Conservation (phyloP, 2,888 invertebrate species). For the Ichneumoninae sp. region DNA sequence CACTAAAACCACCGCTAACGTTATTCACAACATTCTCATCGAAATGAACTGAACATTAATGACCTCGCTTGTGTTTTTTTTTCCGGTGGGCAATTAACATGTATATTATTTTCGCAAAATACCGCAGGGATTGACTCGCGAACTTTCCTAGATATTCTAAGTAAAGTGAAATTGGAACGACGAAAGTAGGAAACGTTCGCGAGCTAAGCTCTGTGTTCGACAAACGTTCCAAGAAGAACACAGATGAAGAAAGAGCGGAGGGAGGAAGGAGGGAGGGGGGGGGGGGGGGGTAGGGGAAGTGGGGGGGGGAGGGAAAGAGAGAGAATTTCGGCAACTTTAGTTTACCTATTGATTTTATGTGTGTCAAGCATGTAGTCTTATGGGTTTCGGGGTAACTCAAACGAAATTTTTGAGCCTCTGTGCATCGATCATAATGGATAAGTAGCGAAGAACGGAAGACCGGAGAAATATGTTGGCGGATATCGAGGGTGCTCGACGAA, state of each 20-base stretch:
- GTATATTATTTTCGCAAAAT: neutral
- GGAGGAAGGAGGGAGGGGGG: too few species aligned
- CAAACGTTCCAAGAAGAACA: neutral
- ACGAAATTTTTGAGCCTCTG: neutral
- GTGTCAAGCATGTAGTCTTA: neutral
- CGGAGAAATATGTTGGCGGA: constrained; percentile 5
- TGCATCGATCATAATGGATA: neutral
- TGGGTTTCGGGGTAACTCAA: neutral
- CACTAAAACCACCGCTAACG: constrained; percentile 31
- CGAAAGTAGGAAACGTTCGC: constrained; percentile 2
- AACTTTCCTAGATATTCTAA: neutral
- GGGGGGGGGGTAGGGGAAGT: too few species aligned
- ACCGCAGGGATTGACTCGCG: neutral
- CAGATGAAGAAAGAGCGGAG: too few species aligned
- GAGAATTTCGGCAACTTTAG: neutral
- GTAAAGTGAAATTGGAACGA: constrained; percentile 9
- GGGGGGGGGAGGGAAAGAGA: neutral
- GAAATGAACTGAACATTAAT: constrained; percentile 35
- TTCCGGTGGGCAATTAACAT: neutral
- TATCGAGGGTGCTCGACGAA: constrained; percentile 1
- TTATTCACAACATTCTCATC: constrained; percentile 20
- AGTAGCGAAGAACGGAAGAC: constrained; percentile 32
- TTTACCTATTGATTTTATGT: neutral
- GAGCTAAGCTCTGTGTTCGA: neutral
- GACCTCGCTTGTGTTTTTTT: neutral